phyloP scores from a whole-genome alignment of 2,797 vertebrate species.

The Rhincodon typus region DNA sequence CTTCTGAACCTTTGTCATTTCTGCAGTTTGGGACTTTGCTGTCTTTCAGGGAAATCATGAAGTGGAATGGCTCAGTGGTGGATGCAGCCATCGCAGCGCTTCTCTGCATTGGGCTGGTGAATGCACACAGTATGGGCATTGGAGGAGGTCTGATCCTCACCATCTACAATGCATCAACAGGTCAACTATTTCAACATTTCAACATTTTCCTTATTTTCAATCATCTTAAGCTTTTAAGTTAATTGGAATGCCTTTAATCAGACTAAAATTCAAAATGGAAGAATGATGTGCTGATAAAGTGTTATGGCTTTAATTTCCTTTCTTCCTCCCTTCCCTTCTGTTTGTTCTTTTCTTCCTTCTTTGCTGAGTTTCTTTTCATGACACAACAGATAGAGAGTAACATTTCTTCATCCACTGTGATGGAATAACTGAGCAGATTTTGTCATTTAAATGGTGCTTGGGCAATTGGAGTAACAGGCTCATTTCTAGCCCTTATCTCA shows the following conservation, averaged over 20 bases:
- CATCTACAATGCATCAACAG: slow-evolving; percentile 69
- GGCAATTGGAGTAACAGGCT: neutral
- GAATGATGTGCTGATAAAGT: too few relatives aligned
- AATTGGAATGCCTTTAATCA: neutral
- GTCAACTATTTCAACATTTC: slow-evolving; percentile 49
- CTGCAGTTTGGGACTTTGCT: neutral
- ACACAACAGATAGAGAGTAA: neutral
- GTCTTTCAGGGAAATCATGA: slow-evolving; percentile 68
- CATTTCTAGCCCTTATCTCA: neutral
- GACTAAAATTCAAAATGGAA: neutral
- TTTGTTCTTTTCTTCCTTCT: too few relatives aligned
- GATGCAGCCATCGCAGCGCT: slow-evolving; percentile 78
- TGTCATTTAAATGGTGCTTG: neutral
- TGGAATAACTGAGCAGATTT: neutral
- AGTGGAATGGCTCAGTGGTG: slow-evolving; percentile 75
- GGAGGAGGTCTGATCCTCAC: slow-evolving; percentile 84
- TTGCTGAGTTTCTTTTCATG: neutral
- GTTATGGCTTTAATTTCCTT: neutral
- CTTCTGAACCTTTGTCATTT: neutral
- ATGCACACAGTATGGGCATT: slow-evolving; percentile 86
- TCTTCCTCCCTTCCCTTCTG: neutral
- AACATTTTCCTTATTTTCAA: neutral
- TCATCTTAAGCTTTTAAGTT: neutral
- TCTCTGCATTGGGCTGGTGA: slow-evolving; percentile 80
- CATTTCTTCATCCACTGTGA: neutral